Percentiles rank a stretch among this genome's conserved stretches.
These are phyloP conservation scores for Hylaeus anthracinus DNA, from an alignment of 1,140 invertebrate species.

Conservation along the genomic window DNA sequence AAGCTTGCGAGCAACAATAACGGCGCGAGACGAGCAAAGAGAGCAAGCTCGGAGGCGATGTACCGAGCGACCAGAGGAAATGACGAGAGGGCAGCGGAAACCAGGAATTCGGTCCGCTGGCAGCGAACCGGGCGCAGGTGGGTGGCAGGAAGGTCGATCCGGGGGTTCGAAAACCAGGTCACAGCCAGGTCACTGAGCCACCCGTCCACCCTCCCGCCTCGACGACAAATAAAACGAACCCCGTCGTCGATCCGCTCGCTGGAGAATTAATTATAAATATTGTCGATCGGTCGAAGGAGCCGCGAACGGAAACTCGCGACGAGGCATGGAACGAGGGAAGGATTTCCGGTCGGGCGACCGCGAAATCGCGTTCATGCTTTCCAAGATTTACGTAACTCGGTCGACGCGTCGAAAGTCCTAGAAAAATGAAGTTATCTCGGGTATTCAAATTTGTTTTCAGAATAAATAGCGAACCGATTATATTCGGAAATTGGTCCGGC, in stretches of 20 bases:
- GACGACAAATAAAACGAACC: conserved; percentile 58
- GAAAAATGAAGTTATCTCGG: too few species aligned
- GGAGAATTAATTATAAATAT: conserved; percentile 67
- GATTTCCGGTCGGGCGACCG: background rate
- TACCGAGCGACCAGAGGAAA: conserved; percentile 21
- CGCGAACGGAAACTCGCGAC: background rate
- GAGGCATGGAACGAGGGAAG: background rate
- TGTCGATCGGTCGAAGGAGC: background rate
- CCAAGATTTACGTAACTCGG: too few species aligned
- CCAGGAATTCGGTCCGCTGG: conserved; percentile 62
- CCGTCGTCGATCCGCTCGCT: conserved; percentile 24
- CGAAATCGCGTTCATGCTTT: too few species aligned
- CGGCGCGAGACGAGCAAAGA: background rate
- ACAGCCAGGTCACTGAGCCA: conserved; percentile 64
- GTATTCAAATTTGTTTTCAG: too few species aligned
- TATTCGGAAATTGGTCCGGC: too few species aligned
- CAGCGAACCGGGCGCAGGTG: conserved; percentile 47
- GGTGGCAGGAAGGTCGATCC: conserved; percentile 50
- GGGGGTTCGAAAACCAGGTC: conserved; percentile 62
- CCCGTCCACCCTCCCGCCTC: conserved; percentile 18
- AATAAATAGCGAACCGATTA: too few species aligned
- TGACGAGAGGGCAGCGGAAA: conserved; percentile 45
- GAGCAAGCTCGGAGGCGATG: conserved; percentile 9
- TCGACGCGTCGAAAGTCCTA: too few species aligned
- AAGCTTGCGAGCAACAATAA: background rate